Conservation (phyloP, 2,113 vertebrate species). For the Triplophysa siluroides region DNA sequence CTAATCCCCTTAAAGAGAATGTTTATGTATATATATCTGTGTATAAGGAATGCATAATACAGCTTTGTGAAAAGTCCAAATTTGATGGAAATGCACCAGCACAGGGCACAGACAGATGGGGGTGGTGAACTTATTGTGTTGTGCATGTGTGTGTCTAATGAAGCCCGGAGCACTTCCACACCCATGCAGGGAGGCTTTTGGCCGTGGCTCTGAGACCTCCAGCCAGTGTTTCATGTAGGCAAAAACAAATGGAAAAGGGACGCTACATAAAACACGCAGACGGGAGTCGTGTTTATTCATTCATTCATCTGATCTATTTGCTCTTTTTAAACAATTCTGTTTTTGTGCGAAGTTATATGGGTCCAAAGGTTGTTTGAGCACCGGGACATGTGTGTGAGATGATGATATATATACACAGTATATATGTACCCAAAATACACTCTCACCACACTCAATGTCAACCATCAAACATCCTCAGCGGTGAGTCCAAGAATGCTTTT, state of each 20-base stretch:
- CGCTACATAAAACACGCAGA: constrained; percentile 76
- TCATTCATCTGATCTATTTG: constrained; percentile 74
- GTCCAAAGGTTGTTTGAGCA: constrained; percentile 55
- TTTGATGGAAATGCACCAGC: constrained; percentile 62
- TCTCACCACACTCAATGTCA: constrained; percentile 29
- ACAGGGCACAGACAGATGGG: constrained; percentile 53
- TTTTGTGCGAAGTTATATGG: constrained; percentile 68
- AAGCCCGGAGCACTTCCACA: constrained; percentile 65
- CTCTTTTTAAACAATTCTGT: constrained; percentile 73
- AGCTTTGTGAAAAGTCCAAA: not conserved
- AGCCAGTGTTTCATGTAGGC: constrained; percentile 70
- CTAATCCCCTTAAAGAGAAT: not conserved
- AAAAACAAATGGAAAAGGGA: constrained; percentile 75
- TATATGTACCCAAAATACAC: constrained; percentile 27
- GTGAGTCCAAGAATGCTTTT: constrained; percentile 32
- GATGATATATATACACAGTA: constrained; percentile 1
- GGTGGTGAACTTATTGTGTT: constrained; percentile 47
- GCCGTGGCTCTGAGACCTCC: constrained; percentile 58
- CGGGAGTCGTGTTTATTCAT: constrained; percentile 67
- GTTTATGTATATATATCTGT: not conserved
- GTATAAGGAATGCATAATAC: not conserved
- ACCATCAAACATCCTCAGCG: constrained; percentile 26
- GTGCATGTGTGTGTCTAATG: constrained; percentile 53
- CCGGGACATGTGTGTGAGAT: constrained; percentile 1
- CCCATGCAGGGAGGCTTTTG: constrained; percentile 65